Evolutionary conservation across 2,113 vertebrate species (phyloP).

Genomic region (Platanista minor): DNA sequence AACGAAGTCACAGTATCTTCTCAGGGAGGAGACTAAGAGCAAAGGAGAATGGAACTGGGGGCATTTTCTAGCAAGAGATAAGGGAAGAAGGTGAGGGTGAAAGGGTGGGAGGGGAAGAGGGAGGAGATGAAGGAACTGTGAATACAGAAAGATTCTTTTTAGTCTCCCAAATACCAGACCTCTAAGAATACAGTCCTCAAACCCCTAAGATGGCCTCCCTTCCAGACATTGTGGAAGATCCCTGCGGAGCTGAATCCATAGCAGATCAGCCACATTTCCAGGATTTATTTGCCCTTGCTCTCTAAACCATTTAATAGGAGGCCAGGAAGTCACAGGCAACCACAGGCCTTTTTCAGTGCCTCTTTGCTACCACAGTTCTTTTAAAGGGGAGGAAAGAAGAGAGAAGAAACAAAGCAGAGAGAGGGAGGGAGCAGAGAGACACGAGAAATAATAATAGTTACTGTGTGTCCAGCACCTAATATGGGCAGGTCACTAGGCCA

Average conservation of each 20-base stretch:
- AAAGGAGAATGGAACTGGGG: background rate
- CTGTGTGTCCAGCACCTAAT: constrained; percentile 1
- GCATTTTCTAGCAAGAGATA: background rate
- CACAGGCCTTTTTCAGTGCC: constrained; percentile 13
- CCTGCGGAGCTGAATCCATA: constrained; percentile 6
- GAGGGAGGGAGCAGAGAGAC: background rate
- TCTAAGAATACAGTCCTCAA: constrained; percentile 52
- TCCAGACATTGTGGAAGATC: background rate
- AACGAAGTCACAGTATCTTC: constrained; percentile 1
- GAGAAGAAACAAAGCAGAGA: background rate
- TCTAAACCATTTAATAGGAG: constrained; percentile 25
- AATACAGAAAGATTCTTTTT: background rate
- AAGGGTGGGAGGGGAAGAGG: background rate
- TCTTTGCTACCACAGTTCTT: constrained; percentile 20
- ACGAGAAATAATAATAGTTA: constrained; percentile 26
- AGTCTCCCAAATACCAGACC: constrained; percentile 31
- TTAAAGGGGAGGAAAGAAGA: background rate
- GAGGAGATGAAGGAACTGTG: background rate
- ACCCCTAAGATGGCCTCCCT: background rate
- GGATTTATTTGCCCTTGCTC: constrained; percentile 25
- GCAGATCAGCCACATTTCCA: background rate
- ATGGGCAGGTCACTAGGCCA: background rate
- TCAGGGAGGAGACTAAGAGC: background rate
- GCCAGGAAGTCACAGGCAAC: constrained; percentile 21
- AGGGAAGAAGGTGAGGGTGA: background rate